phyloP scores from a whole-genome alignment of 2,113 vertebrate species.

The Prionailurus bengalensis region DNA sequence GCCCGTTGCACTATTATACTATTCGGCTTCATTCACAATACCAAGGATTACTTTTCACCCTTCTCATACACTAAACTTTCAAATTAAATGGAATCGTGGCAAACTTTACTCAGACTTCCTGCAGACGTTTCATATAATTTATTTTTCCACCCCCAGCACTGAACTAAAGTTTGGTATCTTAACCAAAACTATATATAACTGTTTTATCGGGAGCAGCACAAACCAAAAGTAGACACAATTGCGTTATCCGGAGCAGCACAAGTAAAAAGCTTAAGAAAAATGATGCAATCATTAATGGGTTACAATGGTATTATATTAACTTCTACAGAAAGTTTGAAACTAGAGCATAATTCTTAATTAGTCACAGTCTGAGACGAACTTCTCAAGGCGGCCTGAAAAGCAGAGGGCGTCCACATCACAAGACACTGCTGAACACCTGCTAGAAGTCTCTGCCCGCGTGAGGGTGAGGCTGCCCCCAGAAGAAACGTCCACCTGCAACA shows the following conservation, averaged over 20 bases:
- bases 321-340: slow-evolving; percentile 41
- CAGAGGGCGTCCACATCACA: neutral
- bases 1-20: neutral
- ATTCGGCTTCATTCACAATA: neutral
- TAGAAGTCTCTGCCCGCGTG: neutral
- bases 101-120: slow-evolving; percentile 17
- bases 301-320: slow-evolving; percentile 60
- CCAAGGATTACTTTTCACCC: neutral
- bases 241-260: neutral
- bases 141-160: neutral
- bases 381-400: neutral
- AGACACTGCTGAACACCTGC: neutral
- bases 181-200: slow-evolving; percentile 16
- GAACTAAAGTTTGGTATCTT: neutral
- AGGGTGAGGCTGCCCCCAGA: neutral
- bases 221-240: slow-evolving; percentile 18
- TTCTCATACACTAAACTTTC: neutral
- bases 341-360: neutral
- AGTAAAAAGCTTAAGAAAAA: neutral
- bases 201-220: neutral
- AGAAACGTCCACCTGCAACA: neutral
- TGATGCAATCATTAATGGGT: neutral
- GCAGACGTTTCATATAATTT: neutral
- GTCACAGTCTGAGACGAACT: slow-evolving; percentile 49
- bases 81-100: neutral